A percentile compares a stretch with the other conserved stretches of the same genome.
phyloP scores from a whole-genome alignment of 2,797 vertebrate genomes.

The Sebastiscus albofasciatus region DNA sequence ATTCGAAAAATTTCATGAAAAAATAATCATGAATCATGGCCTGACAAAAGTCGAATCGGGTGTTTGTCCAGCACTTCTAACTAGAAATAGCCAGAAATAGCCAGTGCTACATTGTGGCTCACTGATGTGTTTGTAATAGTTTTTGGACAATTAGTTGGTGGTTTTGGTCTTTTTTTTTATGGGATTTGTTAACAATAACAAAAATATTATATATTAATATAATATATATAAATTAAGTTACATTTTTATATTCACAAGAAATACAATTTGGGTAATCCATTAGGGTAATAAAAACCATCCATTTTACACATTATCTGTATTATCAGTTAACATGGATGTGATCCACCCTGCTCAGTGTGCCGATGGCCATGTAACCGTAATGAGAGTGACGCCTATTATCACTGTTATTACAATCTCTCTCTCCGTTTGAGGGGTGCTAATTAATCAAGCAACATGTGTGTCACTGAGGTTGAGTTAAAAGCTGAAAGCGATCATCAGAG shows the following conservation, averaged over 20 bases:
- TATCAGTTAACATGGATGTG: not conserved
- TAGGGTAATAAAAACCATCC: not conserved
- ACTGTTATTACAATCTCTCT: constrained; percentile 16
- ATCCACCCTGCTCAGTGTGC: not conserved
- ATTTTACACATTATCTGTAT: not conserved
- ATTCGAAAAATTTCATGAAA: too few species aligned
- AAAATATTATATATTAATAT: not conserved
- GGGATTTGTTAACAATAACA: too few species aligned
- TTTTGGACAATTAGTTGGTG: too few species aligned
- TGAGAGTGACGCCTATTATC: constrained; percentile 9
- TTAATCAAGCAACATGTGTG: constrained; percentile 48
- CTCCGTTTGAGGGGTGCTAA: constrained; percentile 38
- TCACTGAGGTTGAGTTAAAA: constrained; percentile 47
- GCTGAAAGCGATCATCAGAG: constrained; percentile 47
- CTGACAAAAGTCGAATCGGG: too few species aligned
- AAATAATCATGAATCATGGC: too few species aligned
- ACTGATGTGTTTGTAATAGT: too few species aligned
- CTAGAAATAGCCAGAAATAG: too few species aligned
- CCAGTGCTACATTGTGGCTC: too few species aligned
- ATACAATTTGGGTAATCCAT: not conserved
- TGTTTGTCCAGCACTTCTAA: too few species aligned
- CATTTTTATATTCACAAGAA: not conserved
- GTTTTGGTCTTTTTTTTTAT: too few species aligned
- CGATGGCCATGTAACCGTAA: constrained; percentile 2
- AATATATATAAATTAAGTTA: not conserved